phyloP scores from a whole-genome alignment of 1,140 invertebrate genomes.

The Bactericera cockerelli region DNA sequence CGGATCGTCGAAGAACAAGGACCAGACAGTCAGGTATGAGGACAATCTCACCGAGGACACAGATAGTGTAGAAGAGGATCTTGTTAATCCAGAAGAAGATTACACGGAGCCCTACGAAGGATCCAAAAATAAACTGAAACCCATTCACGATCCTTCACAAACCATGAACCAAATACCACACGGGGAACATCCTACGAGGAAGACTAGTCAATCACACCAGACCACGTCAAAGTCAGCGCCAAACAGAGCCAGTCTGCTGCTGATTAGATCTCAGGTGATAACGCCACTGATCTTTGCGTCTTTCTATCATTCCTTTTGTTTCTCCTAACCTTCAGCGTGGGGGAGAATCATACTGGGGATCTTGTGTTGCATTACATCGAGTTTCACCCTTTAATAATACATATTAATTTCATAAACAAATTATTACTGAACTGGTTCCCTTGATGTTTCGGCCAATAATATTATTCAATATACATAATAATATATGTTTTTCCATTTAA shows the following conservation, averaged over 20 bases:
- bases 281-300: no score
- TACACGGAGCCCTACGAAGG: neutral
- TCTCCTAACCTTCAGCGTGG: no score
- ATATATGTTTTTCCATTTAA: no score
- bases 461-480: no score
- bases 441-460: no score
- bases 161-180: neutral
- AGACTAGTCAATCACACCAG: neutral
- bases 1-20: neutral
- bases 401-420: no score
- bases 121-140: neutral
- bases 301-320: no score
- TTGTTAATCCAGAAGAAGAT: neutral
- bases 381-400: no score
- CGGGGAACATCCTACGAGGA: neutral
- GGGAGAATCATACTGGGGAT: no score
- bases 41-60: neutral
- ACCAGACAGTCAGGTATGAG: neutral
- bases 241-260: neutral
- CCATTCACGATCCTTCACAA: neutral
- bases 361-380: no score
- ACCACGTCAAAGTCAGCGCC: neutral
- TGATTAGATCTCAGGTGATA: no score
- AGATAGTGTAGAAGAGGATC: neutral
- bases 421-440: no score